Base-by-base conservation (phyloP, 2,888 invertebrate genomes). In the Erannis defoliaria region DNA sequence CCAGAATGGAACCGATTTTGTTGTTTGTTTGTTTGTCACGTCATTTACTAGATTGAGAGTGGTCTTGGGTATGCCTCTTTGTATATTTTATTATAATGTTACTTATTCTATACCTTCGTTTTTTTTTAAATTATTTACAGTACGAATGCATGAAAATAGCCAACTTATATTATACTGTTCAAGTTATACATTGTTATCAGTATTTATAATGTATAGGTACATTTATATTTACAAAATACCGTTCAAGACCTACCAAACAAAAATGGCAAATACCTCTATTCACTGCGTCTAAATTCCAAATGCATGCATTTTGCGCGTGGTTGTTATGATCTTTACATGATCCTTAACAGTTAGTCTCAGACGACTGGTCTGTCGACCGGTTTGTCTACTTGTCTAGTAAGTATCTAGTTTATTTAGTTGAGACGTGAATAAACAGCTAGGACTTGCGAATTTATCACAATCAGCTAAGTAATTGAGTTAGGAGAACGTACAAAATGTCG, bases 331-430 rank as follows among this genome's bases (percentile, higher is more conserved):
- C 35, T 35, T 45, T 45, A 46, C 38, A 35, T 43, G 31, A 35
- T 43, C 35, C 43, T 45, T 45, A 46, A 59, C 58, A 58, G 53
- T 59, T 53, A 59, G 23, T 16, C 31, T 40, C 31, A 38, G 12
- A 10, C 45, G 33, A 33, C 49, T 16, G 29, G 55, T 37, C 33
- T n/a, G 26, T 10, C 29, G 29, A 51, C 57, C 26, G 51, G 50
- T 50, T 51, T 35, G 35, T 55, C 42, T 3, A 18, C 40, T 56
- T 26, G 38, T 57, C 49, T 42, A 35, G 35, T 35, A 6, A 35
- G 35, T 35, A 6, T 46, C 48, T 48, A 40, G 48, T 45, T 40
- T 46, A 29, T 40, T 51, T 19, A 12, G 51, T n/a, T 19, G 18
- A 48, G 46, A 18, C 46, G 55, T 55, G 35, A 35, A 40, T 18